Conservation (phyloP, 2,888 invertebrate species). For the Cyclophora punctaria region DNA sequence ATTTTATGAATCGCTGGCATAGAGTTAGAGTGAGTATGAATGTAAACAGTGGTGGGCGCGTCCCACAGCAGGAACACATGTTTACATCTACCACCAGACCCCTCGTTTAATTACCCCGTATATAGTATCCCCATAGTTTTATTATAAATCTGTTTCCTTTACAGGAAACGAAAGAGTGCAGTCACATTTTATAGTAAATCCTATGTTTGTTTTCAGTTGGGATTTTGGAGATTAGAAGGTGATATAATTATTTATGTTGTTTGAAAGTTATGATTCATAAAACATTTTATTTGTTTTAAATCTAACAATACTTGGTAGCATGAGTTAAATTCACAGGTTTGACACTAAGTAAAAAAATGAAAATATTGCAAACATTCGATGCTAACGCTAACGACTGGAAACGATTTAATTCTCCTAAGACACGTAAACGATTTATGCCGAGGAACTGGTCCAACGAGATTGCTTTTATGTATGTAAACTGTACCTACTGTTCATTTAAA, state of each 20-base stretch:
- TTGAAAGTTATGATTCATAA: no score
- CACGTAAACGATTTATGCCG: conserved; percentile 16
- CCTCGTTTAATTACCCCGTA: conserved; percentile 32
- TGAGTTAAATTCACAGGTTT: no score
- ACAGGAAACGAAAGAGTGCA: conserved; percentile 8
- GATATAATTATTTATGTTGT: no score
- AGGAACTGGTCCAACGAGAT: conserved; percentile 33
- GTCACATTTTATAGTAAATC: no score
- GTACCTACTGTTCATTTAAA: conserved; percentile 15
- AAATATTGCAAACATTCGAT: not conserved
- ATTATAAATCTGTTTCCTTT: conserved; percentile 14
- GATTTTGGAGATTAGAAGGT: no score
- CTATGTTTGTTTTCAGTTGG: no score
- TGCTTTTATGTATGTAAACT: conserved; percentile 25
- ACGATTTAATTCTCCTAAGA: conserved; percentile 24
- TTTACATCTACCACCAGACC: conserved; percentile 48
- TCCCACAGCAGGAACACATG: conserved; percentile 61
- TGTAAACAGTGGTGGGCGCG: conserved; percentile 42
- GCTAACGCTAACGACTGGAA: conserved; percentile 3
- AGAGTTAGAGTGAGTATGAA: conserved; percentile 18
- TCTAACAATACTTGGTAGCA: no score
- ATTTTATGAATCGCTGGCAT: conserved; percentile 33
- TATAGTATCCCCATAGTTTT: conserved; percentile 21
- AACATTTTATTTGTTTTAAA: no score
- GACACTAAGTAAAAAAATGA: no score